Base-by-base conservation (phyloP, 2,797 vertebrate species). In the Darevskia nairensis region DNA sequence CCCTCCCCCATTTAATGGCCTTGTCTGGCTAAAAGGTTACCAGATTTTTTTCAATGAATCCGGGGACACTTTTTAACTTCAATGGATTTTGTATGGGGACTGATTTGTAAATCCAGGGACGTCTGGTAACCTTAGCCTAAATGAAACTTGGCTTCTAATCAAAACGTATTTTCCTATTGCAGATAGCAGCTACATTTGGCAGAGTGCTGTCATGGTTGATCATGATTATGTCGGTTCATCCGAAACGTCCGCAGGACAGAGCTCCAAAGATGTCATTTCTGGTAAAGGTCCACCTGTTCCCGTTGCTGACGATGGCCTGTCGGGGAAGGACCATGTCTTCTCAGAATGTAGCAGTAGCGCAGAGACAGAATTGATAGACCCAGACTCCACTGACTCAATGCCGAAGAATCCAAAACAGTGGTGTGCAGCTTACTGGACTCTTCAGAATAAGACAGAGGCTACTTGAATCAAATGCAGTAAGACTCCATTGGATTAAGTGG, bases 161-260 rank as follows among this genome's bases (percentile, higher is more conserved):
- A 80, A 75, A 21, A 21, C 2, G 7, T 91, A 0, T 84, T 88
- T 95, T 90, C 87, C 35, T 94, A 77, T 95, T 96, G 85, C 94
- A 96, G 96, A 89, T 25, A 94, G 89, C 61, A 90, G 71, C 86
- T 95, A 86, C 89, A 79, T 95, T 79, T 90, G 95, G 39, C 94
- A 93, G 89, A 93, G 92, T 55, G 87, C 95, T 4, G 61, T 94
- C 69, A 91, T 96, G 85, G 90, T 94, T 92, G 96, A 97, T 91
- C 95, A 96, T 74, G 96, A 97, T 85, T 97, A 96, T 74, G 79
- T 90, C 87, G 93, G 95, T 50, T 89, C 94, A 27, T 92, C 94
- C 50, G 95, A 96, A 90, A 92, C 89, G 90, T 84, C 87, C 39
- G 84, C 19, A 92, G 93, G 90, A 89, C 71, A 92, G 46, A 93